These are phyloP conservation scores for Chionomys nivalis DNA, from an alignment of 2,113 vertebrate genomes.

Conservation along the genomic window DNA sequence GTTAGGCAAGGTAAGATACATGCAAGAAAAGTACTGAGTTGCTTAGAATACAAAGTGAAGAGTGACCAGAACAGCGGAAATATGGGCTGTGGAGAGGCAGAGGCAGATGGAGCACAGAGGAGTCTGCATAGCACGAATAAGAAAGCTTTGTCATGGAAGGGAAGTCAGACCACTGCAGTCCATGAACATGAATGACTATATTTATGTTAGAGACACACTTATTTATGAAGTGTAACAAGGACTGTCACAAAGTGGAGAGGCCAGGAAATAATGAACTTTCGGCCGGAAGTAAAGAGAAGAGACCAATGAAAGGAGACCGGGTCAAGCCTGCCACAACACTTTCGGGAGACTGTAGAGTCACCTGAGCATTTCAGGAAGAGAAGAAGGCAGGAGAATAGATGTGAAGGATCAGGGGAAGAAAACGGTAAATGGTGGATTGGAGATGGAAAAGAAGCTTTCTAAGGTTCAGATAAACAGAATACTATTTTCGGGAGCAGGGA, in stretches of 20 bases:
- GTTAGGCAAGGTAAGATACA: not conserved
- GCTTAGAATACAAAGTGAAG: not conserved
- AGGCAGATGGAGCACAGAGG: not conserved
- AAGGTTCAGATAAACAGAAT: not conserved
- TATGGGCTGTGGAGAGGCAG: not conserved
- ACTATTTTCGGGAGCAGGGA: not conserved
- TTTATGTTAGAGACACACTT: not conserved
- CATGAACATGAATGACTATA: not conserved
- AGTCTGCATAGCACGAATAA: accelerated
- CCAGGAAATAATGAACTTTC: not conserved
- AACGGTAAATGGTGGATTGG: not conserved
- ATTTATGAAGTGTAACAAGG: not conserved
- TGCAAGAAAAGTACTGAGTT: not conserved
- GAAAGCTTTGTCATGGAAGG: not conserved
- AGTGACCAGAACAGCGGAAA: not conserved
- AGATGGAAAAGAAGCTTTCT: not conserved
- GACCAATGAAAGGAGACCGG: not conserved
- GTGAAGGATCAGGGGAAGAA: not conserved
- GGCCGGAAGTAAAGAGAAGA: not conserved
- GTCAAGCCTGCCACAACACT: not conserved
- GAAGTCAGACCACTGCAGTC: not conserved
- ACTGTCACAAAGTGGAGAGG: not conserved
- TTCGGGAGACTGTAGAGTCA: not conserved
- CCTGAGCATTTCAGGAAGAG: not conserved
- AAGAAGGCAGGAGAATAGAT: not conserved